Evolutionary conservation across 2,888 invertebrate species (phyloP), one percentile per base, ranked within the genome.

Genomic region (Caenorhabditis angaria): DNA sequence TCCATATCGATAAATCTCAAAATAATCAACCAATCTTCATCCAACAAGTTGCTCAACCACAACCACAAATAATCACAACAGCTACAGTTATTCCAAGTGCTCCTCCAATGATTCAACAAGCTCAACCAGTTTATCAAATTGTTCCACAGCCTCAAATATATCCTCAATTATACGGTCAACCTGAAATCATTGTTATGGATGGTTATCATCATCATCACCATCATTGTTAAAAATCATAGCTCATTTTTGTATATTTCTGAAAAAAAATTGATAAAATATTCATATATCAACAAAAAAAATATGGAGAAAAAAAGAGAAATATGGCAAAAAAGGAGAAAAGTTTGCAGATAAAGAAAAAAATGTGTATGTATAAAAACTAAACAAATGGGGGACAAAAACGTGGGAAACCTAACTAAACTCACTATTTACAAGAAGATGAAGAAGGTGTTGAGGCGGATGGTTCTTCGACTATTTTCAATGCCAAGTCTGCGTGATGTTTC

Each of bases 391-490:
- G 18, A 41, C 32, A 32, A 32, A 32, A 32, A 32, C 5, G 18
- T 2, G 41, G 41, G 18, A 41, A 41, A 41, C 6, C 41, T 14
- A 12, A 41, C 41, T 14, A 12, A 41, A 41, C 41, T 41, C 41
- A 41, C 41, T 41, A 41, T 41, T 41, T 41, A 41, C 41, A 41
- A 14, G 41, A 41, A 41, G 10, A 12, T 41, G 41, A n/a, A n/a
- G n/a, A n/a, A n/a, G n/a, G n/a, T n/a, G n/a, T n/a, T n/a, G n/a
- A n/a, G n/a, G n/a, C n/a, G n/a, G n/a, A n/a, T n/a, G n/a, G n/a
- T n/a, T 68, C 68, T 20, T 68, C 68, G 25, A 68, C 62, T 29
- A 68, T 68, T 57, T 68, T 68, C 5, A 62, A 53, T 27, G 63
- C 62, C 22, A 63, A 68, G 1, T 53, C 55, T 47, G 53, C 68